A percentile compares a stretch with the other conserved stretches of the same genome.
These are phyloP conservation scores for Pogona vitticeps DNA, from an alignment of 2,113 vertebrate genomes.

Conservation along the genomic window DNA sequence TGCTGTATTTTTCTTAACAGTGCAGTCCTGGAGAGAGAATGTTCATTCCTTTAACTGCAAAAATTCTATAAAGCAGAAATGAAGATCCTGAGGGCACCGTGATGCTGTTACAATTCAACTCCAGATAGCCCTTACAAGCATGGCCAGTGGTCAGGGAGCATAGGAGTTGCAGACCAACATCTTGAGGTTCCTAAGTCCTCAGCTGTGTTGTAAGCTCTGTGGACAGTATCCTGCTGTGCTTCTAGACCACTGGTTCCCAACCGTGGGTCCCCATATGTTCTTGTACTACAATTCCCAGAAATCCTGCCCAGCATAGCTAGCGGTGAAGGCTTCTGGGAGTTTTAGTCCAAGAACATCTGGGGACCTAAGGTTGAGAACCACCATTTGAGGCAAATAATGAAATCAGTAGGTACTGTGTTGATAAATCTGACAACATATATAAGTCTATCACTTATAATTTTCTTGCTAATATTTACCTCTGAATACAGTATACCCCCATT, in stretches of 20 bases:
- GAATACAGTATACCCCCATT: neutral
- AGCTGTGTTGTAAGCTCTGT: neutral
- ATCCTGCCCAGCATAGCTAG: too few species aligned
- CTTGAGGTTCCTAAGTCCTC: neutral
- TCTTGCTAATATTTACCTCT: neutral
- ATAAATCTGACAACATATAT: neutral
- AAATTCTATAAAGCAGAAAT: neutral
- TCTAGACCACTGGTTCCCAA: too few species aligned
- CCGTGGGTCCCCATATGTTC: too few species aligned
- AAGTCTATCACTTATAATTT: neutral
- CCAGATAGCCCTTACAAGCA: neutral
- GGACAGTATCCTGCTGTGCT: neutral
- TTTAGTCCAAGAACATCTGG: too few species aligned
- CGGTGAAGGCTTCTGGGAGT: too few species aligned
- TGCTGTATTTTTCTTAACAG: neutral
- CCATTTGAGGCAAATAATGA: neutral
- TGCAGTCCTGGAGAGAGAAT: neutral
- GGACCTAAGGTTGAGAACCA: too few species aligned
- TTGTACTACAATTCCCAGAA: too few species aligned
- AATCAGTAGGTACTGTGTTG: neutral
- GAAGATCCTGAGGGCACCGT: neutral
- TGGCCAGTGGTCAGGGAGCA: neutral
- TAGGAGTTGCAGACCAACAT: neutral
- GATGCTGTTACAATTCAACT: neutral
- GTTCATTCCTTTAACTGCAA: neutral